Percentiles rank a stretch among this genome's conserved stretches.
phyloP scores from a whole-genome alignment of 2,113 vertebrate genomes.

The Pseudolaguvia tuberculata region DNA sequence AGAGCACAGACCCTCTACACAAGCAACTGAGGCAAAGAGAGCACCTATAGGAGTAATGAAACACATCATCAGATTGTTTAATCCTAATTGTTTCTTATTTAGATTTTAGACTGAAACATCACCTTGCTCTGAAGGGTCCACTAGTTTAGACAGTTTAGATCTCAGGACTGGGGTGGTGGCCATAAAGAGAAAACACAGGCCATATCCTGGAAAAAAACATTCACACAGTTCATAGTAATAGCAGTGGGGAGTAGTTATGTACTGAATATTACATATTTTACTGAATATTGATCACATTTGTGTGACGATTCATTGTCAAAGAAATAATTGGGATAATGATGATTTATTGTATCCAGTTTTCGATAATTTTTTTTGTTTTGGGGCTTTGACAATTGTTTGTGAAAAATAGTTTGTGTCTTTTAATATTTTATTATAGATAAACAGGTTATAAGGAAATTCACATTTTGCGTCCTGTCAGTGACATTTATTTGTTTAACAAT shows the following conservation, averaged over 20 bases:
- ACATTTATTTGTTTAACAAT: no score
- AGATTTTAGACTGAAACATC: constrained; percentile 43
- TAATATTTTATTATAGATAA: no score
- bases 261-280: no score
- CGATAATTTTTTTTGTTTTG: no score
- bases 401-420: no score
- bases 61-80: not conserved
- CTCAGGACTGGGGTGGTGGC: constrained; percentile 80
- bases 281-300: no score
- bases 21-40: constrained; percentile 86
- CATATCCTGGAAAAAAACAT: constrained; percentile 73
- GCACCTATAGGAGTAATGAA: constrained; percentile 67
- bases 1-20: constrained; percentile 77
- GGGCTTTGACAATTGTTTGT: no score
- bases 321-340: no score
- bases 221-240: not conserved
- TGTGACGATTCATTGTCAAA: no score
- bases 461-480: no score
- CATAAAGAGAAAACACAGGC: constrained; percentile 81
- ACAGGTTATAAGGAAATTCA: no score
- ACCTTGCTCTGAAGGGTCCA: constrained; percentile 82
- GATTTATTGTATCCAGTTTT: no score
- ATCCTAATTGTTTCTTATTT: not conserved
- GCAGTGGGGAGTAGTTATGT: constrained; percentile 17
- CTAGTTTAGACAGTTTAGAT: constrained; percentile 88